Conservation (phyloP, 2,797 vertebrate genomes). For the Falco cherrug region DNA sequence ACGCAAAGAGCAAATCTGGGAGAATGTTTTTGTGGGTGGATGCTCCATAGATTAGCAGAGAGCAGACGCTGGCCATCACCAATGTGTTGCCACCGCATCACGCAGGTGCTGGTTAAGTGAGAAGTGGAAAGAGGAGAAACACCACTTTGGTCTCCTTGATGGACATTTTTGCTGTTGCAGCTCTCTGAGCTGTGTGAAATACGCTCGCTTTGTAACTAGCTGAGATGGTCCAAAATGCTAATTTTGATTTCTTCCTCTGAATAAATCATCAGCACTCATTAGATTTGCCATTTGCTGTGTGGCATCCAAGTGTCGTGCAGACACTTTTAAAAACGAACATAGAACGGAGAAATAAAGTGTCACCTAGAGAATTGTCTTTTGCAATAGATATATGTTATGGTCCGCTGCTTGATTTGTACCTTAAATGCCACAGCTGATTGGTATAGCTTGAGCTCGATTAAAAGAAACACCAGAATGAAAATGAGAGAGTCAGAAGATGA, state of each 20-base stretch:
- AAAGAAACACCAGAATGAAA: conserved; percentile 12
- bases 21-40: not conserved
- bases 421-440: conserved; percentile 23
- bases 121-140: not conserved
- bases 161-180: not conserved
- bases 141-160: not conserved
- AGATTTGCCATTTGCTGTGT: conserved; percentile 17
- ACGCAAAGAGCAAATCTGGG: not conserved
- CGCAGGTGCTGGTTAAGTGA: not conserved
- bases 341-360: conserved; percentile 31
- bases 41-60: not conserved
- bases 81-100: not conserved
- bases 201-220: fast-evolving
- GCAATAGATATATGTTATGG: not conserved
- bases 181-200: not conserved
- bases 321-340: not conserved
- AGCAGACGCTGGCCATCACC: not conserved
- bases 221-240: conserved; percentile 32
- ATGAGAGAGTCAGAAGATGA: not conserved
- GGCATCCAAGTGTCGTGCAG: not conserved
- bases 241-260: conserved; percentile 31
- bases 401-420: conserved; percentile 8
- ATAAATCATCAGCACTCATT: conserved; percentile 43
- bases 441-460: not conserved
- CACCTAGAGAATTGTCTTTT: conserved; percentile 28